Base-by-base conservation (phyloP, 1,140 invertebrate species). In the Pectinophora gossypiella region DNA sequence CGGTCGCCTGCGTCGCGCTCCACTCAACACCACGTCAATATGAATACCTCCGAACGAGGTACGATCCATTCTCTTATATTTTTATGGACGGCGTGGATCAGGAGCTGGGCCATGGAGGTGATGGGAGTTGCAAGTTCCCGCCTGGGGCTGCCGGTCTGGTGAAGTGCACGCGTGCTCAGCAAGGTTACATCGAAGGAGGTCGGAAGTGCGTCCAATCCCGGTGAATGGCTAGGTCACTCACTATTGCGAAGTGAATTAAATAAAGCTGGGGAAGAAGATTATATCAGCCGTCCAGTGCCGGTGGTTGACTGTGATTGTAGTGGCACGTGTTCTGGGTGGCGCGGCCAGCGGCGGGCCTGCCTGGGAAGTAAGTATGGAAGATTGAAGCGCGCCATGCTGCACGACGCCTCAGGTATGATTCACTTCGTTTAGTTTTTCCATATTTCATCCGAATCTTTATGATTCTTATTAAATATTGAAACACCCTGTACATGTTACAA, bases 11-110 rank as follows among this genome's bases (percentile, higher is more conserved):
- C 60, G 67, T 59, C 70, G 72, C 69, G 63, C 69, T 72, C 61
- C 55, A 48, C 51, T 38, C 58, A 55, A 56, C 56, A 56, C 32
- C 53, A 55, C 69, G 53, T 32, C 68, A 73, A 58, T 54, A 86
- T 86, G 83, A 86, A 71, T 64, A 72, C 75, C 76, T 74, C 80
- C 59, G 82, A 82, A 38, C 69, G 72, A 83, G 82, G 82, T 85
- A 85, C 70, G 76, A 71, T 50, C 45, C 54, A 51, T 56, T 51
- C 49, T 64, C 54, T 68, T 66, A 51, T 52, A 56, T 61, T 59
- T n/a, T 61, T 53, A 60, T 18, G 27, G 27, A n/a, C 2, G n/a
- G 9, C 27, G 27, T 12, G 27, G 9, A 32, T n/a, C 27, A 32
- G 27, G 27, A 32, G 27, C 2, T 32, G 9, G 27, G 9, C 27